Evolutionary conservation across 2,797 vertebrate genomes (phyloP).

Genomic region (Rhynchonycteris naso): DNA sequence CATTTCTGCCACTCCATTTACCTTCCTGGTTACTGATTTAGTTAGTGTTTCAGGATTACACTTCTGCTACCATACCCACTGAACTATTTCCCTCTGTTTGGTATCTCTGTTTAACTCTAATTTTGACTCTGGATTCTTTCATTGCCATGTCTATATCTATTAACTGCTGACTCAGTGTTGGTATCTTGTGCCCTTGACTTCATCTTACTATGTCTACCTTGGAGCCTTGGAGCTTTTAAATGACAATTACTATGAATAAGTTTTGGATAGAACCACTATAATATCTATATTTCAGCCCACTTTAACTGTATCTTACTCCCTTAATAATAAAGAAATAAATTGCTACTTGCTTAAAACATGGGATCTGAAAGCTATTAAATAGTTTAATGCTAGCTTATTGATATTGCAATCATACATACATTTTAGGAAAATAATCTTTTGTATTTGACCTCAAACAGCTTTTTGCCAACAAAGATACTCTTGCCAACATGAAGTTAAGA

Average conservation of each 20-base stretch:
- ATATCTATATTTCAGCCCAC: background rate
- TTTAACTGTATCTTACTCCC: background rate
- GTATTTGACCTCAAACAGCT: background rate
- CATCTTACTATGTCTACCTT: background rate
- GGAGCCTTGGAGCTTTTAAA: background rate
- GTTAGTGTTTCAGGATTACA: background rate
- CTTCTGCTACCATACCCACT: rapidly evolving
- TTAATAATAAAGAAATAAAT: background rate
- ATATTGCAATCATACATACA: background rate
- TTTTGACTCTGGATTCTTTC: background rate
- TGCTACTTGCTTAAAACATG: background rate
- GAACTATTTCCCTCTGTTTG: background rate
- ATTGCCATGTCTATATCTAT: background rate
- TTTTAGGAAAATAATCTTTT: background rate
- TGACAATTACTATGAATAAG: background rate
- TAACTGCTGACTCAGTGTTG: background rate
- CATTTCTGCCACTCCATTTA: background rate
- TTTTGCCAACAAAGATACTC: background rate
- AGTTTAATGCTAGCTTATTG: constrained; percentile 8
- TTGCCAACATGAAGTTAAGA: background rate
- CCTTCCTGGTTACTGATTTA: background rate
- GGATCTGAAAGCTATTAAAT: background rate
- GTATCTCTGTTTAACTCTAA: background rate
- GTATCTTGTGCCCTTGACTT: background rate
- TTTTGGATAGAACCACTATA: background rate